phyloP scores from a whole-genome alignment of 2,113 vertebrate species.

The Mastomys coucha region DNA sequence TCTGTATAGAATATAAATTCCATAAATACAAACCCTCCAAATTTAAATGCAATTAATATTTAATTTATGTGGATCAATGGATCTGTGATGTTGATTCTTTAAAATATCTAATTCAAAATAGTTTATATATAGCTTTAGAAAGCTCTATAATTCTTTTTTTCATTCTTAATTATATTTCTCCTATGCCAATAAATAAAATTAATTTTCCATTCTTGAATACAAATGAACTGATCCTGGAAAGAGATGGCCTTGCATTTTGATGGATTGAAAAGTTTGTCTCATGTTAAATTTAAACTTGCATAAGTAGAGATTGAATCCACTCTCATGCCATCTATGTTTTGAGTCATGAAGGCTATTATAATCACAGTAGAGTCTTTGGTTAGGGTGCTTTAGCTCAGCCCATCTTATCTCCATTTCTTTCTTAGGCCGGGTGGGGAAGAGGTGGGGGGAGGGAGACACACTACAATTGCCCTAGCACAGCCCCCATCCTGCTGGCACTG shows the following conservation, averaged over 20 bases:
- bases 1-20: neutral
- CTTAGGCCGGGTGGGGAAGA: neutral
- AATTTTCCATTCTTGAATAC: conserved; percentile 63
- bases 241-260: conserved; percentile 33
- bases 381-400: neutral
- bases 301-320: conserved; percentile 8
- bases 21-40: neutral
- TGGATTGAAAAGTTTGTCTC: conserved; percentile 47
- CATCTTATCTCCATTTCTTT: neutral
- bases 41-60: conserved; percentile 54
- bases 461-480: neutral
- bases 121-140: conserved; percentile 62
- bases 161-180: conserved; percentile 59
- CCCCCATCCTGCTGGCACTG: neutral
- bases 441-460: no score
- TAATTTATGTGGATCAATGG: conserved; percentile 55
- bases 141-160: conserved; percentile 66
- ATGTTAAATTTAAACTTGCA: conserved; percentile 21
- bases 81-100: conserved; percentile 43
- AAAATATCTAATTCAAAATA: conserved; percentile 64
- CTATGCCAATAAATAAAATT: conserved; percentile 59
- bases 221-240: conserved; percentile 50
- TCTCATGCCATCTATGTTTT: neutral
- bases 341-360: neutral
- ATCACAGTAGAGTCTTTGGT: neutral